phyloP scores from a whole-genome alignment of 2,797 vertebrate genomes.

The Tiaroga cobitis region DNA sequence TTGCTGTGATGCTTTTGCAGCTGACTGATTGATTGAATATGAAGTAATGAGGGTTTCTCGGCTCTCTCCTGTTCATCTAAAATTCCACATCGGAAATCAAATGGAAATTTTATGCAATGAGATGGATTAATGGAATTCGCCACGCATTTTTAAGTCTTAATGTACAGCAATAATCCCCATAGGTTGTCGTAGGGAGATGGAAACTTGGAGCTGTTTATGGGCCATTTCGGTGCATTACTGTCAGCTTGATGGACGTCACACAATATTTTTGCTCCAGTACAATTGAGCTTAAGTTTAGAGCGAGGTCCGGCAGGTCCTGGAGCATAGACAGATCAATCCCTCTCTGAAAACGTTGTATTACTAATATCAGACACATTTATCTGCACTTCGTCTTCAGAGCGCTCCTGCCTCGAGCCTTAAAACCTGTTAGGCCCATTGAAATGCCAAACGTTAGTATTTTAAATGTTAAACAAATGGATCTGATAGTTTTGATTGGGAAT shows the following conservation, averaged over 20 bases:
- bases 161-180: slow-evolving; percentile 80
- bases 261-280: slow-evolving; percentile 71
- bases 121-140: slow-evolving; percentile 80
- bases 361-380: slow-evolving; percentile 47
- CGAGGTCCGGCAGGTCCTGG: slow-evolving; percentile 61
- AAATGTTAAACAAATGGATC: slow-evolving; percentile 16
- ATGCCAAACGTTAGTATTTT: slow-evolving; percentile 10
- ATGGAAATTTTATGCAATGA: slow-evolving; percentile 87
- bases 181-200: slow-evolving; percentile 78
- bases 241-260: slow-evolving; percentile 82
- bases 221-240: slow-evolving; percentile 83
- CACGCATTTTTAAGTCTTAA: slow-evolving; percentile 80
- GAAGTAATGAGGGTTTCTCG: slow-evolving; percentile 84
- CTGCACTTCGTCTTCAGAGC: slow-evolving; percentile 15
- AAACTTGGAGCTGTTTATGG: slow-evolving; percentile 81
- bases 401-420: background rate
- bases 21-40: slow-evolving; percentile 87
- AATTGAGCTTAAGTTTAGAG: slow-evolving; percentile 71
- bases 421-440: slow-evolving; percentile 8
- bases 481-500: background rate
- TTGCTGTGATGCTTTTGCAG: slow-evolving; percentile 64
- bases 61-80: slow-evolving; percentile 81
- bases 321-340: slow-evolving; percentile 43
- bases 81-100: slow-evolving; percentile 83
- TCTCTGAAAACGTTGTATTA: slow-evolving; percentile 35